Base-by-base conservation (phyloP, 2,888 invertebrate species). In the Nipponacmea schrenckii region DNA sequence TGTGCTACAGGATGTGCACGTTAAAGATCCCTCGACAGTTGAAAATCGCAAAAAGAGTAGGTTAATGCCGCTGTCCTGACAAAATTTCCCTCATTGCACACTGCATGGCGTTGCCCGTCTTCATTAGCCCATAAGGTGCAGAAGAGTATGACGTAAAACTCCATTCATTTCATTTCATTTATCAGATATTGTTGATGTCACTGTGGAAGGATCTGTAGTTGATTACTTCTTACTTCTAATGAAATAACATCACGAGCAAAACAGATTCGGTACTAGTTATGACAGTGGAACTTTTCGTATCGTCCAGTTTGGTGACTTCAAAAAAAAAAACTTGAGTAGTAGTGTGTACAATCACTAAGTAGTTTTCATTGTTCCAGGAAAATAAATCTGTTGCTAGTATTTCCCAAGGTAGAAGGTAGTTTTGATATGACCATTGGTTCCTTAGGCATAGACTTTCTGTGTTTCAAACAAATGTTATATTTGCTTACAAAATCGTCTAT, bases 321-420 rank as follows among this genome's bases (percentile, higher is more conserved):
- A 74, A 72, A 48, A 69, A 74, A 72, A 48, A 31, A 31, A 2
- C 31, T 27, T 72, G 45, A 64, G 71, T 72, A 39, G 71, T 75
- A 44, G 75, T 74, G 75, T 74, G 73, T 20, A 78, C 75, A 0
- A 69, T 50, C 3, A 79, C 62, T 20, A 75, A 12, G 65, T 69
- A 75, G 46, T 73, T 68, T 12, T 74, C 31, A 39, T 69, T 56
- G 46, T 77, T 68, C 70, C 70, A 71, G 14, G 67, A 62, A 67
- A 75, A 77, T 17, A 76, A 48, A 69, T 76, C 79, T 39, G 76
- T 74, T 17, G 71, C 75, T 64, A 75, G 71, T 44, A 62, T 66
- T 71, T 77, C 70, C 75, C 72, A 76, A 48, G 75, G 79, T 17
- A 70, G 64, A 14, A 31, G 79, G 79, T 14, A 77, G 65, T n/a